These are phyloP conservation scores for Oscheius sp. DNA, from an alignment of 2,888 invertebrate genomes.

Conservation along the genomic window DNA sequence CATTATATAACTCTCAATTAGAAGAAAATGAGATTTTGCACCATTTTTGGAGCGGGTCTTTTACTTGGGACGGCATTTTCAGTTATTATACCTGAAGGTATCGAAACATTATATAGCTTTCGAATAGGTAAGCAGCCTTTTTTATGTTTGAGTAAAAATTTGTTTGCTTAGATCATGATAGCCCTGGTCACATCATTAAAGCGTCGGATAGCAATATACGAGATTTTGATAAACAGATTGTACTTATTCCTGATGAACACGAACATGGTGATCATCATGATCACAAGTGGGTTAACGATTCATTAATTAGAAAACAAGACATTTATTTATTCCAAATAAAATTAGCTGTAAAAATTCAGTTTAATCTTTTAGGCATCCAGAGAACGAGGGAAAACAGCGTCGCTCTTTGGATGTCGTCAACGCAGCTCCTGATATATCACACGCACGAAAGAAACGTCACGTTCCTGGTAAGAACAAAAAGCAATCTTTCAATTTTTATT, in stretches of 20 bases:
- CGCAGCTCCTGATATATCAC: background rate
- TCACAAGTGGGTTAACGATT: no score
- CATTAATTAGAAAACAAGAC: no score
- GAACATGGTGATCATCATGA: constrained; percentile 11
- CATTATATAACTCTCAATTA: constrained; percentile 73
- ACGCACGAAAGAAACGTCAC: background rate
- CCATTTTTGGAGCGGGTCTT: constrained; percentile 94
- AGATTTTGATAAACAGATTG: background rate
- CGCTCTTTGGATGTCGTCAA: background rate
- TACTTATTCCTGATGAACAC: background rate
- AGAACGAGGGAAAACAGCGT: background rate
- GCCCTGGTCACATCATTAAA: background rate
- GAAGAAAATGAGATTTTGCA: constrained; percentile 91
- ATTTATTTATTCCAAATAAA: no score
- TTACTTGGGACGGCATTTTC: constrained; percentile 95
- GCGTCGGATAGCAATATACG: background rate
- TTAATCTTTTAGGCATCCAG: background rate
- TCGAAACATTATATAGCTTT: constrained; percentile 75
- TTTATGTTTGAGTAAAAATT: background rate
- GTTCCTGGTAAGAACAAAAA: constrained; percentile 1
- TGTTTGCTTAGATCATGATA: background rate
- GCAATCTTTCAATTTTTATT: background rate
- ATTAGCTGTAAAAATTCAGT: background rate
- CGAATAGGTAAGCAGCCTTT: constrained; percentile 22
- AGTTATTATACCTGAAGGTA: constrained; percentile 98